These are phyloP conservation scores for Polymixis flavicincta DNA, from an alignment of 2,888 invertebrate genomes.

Conservation along the genomic window DNA sequence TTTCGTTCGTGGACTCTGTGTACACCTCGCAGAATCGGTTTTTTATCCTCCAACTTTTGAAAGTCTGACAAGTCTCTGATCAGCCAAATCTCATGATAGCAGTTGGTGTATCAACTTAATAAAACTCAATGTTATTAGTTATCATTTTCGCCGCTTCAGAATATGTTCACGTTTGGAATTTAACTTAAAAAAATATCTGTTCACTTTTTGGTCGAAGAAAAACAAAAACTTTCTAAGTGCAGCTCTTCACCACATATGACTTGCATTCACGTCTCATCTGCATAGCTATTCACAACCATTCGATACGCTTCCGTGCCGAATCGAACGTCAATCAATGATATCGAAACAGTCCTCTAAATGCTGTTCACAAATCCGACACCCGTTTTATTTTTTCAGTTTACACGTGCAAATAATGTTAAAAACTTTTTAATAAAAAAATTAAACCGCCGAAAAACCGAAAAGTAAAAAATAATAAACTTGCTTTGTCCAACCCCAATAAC, in stretches of 20 bases:
- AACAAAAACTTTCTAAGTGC: not conserved
- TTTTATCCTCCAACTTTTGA: not conserved
- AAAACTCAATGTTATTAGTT: not conserved
- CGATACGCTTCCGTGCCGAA: not conserved
- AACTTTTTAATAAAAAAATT: too few species aligned
- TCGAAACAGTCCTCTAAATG: not conserved
- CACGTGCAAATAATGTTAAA: too few species aligned
- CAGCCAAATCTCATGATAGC: not conserved
- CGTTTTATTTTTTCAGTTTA: too few species aligned
- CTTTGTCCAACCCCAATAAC: too few species aligned
- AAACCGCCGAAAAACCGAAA: too few species aligned
- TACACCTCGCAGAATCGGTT: not conserved
- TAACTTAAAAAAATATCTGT: too few species aligned
- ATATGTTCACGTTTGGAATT: not conserved
- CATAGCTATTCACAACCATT: not conserved
- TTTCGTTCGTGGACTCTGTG: not conserved
- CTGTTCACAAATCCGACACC: not conserved
- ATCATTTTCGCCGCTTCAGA: not conserved
- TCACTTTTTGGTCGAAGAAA: not conserved
- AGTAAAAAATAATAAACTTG: too few species aligned
- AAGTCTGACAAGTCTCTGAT: not conserved
- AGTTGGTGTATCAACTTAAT: not conserved
- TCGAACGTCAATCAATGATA: not conserved
- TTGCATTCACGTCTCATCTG: slow-evolving; percentile 1
- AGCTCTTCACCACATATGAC: not conserved